Base-by-base conservation (phyloP, 2,888 invertebrate species). In the Piscicola geometra region DNA sequence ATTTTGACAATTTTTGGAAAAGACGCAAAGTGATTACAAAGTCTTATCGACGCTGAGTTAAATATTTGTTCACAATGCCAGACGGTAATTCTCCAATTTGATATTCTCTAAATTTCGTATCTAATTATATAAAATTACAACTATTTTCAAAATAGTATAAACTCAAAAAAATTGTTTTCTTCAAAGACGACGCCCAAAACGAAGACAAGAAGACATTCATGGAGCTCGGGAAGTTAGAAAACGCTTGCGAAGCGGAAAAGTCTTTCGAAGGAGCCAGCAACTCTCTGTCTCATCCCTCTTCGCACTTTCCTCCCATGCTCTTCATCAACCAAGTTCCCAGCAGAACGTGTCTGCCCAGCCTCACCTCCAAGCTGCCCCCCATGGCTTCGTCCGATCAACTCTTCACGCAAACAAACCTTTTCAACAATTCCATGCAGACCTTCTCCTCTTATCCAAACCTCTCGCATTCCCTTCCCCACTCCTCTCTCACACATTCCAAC, bases 301-400 rank as follows among this genome's bases (percentile, higher is more conserved):
- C 60, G 12, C 25, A 2, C 15, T 56, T 15, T 21, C 35, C 60
- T 5, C 64, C 73, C 5, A 2, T 64, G n/a, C 12, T 73, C 1
- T 60, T 73, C 64, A 21, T 64, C 73, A 73, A 73, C n/a, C 73
- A 73, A 35, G 25, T 50, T 15, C n/a, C n/a, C n/a, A n/a, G 28
- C 30, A 30, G n/a, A 36, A 28, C 28, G 21, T 30, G 28, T 32
- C n/a, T 25, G n/a, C 47, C 18, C 52, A 0, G 30, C 30, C 0
- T 50, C 71, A 52, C 30, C 25, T 56, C 73, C 25, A 64, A 21
- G n/a, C 33, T 36, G 1, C 32, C 25, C 25, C 25, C 60, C 1
- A 5, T 33, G 0, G 30, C 73, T 33, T n/a, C 35, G 33, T 32
- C 52, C 33, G 73, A 73, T 5, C 52, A 41, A 0, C 33, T 71